Conservation (phyloP, 2,888 invertebrate genomes). For the Tromatobia lineatoria region DNA sequence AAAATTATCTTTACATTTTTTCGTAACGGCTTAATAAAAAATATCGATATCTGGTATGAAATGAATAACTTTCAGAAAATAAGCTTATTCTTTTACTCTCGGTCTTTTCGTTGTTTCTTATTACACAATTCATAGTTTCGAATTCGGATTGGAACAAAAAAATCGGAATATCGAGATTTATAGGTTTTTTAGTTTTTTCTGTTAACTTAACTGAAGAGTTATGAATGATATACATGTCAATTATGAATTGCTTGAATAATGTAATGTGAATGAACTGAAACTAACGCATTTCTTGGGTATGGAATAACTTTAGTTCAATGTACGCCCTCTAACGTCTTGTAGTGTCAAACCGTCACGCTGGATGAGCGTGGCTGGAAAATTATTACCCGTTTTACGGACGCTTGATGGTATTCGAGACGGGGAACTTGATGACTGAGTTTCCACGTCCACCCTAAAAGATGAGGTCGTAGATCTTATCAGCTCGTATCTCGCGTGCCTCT, state of each 20-base stretch:
- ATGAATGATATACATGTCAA: no score
- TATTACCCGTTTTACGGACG: slow-evolving; percentile 33
- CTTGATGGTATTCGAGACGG: slow-evolving; percentile 4
- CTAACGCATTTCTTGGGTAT: background rate
- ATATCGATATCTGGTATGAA: no score
- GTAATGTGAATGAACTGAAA: background rate
- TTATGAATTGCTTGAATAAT: background rate
- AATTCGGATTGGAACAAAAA: no score
- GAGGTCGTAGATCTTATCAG: slow-evolving; percentile 51
- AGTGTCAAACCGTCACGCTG: slow-evolving; percentile 13
- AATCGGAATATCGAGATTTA: no score
- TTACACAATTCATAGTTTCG: no score
- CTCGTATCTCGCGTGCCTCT: slow-evolving; percentile 42
- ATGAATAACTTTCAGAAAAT: no score
- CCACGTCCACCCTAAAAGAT: slow-evolving; percentile 13
- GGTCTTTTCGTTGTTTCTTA: no score
- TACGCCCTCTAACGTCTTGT: background rate
- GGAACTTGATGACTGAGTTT: slow-evolving; percentile 30
- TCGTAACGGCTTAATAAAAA: no score
- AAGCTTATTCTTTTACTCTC: no score
- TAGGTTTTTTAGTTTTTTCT: no score
- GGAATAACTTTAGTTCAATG: background rate
- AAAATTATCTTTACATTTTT: no score
- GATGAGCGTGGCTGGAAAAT: slow-evolving; percentile 22
- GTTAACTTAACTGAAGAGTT: no score